Percentiles rank a stretch among this genome's conserved stretches.
Evolutionary conservation across 2,797 vertebrate genomes (phyloP).

Genomic region (Pseudocheirus occidentalis): DNA sequence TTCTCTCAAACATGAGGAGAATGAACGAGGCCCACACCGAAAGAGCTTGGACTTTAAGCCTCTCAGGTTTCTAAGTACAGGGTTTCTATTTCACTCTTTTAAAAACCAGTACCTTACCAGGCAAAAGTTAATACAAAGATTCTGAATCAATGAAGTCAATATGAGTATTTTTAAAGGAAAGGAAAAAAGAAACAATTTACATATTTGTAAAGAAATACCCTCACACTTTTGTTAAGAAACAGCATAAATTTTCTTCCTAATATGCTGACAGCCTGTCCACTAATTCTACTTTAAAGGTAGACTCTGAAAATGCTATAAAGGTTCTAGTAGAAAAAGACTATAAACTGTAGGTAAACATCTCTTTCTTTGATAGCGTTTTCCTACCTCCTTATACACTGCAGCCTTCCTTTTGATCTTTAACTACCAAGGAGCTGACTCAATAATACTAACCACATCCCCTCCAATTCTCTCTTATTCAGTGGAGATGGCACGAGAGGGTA

Average conservation of each 20-base stretch:
- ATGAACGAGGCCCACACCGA: neutral
- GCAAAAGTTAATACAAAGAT: neutral
- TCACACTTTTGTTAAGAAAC: slow-evolving; percentile 36
- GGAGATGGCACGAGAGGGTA: neutral
- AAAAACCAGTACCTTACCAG: neutral
- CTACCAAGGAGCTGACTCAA: slow-evolving; percentile 18
- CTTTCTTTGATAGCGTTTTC: slow-evolving; percentile 4
- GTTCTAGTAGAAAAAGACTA: neutral
- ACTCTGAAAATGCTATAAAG: neutral
- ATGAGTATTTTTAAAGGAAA: neutral
- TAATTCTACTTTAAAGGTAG: neutral
- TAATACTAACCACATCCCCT: neutral
- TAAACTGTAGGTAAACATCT: neutral
- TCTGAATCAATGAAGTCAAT: neutral
- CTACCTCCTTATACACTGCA: neutral
- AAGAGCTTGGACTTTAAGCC: neutral
- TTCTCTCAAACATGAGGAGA: neutral
- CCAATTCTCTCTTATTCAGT: neutral
- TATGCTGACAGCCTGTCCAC: neutral
- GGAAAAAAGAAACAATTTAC: neutral
- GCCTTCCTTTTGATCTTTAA: slow-evolving; percentile 36
- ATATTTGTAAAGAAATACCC: slow-evolving; percentile 20
- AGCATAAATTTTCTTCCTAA: neutral
- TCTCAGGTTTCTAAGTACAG: neutral
- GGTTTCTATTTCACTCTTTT: neutral